Percentiles rank a stretch among this genome's conserved stretches.
These are phyloP conservation scores for Spea hammondii DNA, from an alignment of 2,797 vertebrate genomes.

Conservation along the genomic window DNA sequence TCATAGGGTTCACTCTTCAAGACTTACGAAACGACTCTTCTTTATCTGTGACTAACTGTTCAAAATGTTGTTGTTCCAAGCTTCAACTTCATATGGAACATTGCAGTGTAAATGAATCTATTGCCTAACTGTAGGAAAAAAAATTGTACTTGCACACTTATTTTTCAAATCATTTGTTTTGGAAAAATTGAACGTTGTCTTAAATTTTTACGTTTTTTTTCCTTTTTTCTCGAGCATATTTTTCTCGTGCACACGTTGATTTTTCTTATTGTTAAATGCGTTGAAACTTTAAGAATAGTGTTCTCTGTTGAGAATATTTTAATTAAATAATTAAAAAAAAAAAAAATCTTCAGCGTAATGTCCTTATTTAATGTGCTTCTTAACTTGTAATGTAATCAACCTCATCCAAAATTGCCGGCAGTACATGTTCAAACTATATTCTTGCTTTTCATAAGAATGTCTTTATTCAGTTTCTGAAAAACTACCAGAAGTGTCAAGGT, in stretches of 20 bases:
- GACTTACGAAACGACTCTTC: conserved; percentile 57
- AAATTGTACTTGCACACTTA: conserved; percentile 70
- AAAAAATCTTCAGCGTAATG: conserved; percentile 63
- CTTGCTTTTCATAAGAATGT: too few relatives aligned
- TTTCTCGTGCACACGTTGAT: conserved; percentile 78
- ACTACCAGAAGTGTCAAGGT: too few relatives aligned
- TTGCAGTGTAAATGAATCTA: conserved; percentile 64
- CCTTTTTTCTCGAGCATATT: conserved; percentile 68
- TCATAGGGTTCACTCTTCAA: conserved; percentile 62
- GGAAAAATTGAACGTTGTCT: conserved; percentile 68
- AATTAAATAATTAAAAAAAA: conserved; percentile 81
- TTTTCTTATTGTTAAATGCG: conserved; percentile 82
- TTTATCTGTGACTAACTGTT: conserved; percentile 67
- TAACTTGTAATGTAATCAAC: too few relatives aligned
- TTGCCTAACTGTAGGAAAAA: conserved; percentile 60
- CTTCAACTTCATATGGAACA: conserved; percentile 64
- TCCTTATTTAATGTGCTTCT: too few relatives aligned
- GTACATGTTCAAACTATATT: too few relatives aligned
- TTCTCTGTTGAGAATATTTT: conserved; percentile 86
- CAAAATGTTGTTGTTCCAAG: conserved; percentile 45
- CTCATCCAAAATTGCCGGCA: too few relatives aligned
- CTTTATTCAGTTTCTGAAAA: too few relatives aligned
- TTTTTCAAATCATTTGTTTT: conserved; percentile 62
- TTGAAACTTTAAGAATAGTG: conserved; percentile 75
- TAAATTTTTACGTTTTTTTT: conserved; percentile 69